Evolutionary conservation across 2,888 invertebrate species (phyloP).

Genomic region (Chrysodeixis includens): DNA sequence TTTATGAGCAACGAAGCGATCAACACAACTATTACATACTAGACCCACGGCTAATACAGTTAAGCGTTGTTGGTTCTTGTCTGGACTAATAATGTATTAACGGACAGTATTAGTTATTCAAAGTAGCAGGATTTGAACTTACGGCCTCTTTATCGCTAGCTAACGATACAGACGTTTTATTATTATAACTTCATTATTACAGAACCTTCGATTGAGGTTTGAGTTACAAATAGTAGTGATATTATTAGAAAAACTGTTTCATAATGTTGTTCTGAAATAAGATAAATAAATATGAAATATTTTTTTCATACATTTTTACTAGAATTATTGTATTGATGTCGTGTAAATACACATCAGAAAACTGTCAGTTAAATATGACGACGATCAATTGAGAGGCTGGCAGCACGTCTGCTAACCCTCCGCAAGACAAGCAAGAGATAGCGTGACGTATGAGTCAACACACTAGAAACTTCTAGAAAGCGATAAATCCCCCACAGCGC

Average conservation of each 20-base stretch:
- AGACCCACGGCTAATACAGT: not conserved
- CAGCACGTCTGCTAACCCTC: not conserved
- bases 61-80: conserved; percentile 4
- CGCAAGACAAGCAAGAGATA: not conserved
- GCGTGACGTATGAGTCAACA: not conserved
- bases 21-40: not conserved
- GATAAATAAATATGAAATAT: too few species aligned
- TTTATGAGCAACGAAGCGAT: not conserved
- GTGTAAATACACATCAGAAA: not conserved
- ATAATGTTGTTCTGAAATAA: too few species aligned
- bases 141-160: conserved; percentile 4
- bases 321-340: too few species aligned
- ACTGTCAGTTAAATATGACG: not conserved
- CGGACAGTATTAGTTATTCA: conserved; percentile 1
- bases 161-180: not conserved
- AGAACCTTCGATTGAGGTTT: not conserved
- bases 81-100: conserved; percentile 4
- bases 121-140: conserved; percentile 4
- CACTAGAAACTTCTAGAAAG: not conserved
- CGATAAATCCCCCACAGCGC: not conserved
- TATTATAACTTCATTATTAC: conserved; percentile 4
- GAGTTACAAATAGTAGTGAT: not conserved
- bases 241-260: too few species aligned
- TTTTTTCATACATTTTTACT: too few species aligned
- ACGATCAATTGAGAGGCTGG: not conserved